Evolutionary conservation across 2,797 vertebrate genomes (phyloP).

Genomic region (Serranus cabrilla): DNA sequence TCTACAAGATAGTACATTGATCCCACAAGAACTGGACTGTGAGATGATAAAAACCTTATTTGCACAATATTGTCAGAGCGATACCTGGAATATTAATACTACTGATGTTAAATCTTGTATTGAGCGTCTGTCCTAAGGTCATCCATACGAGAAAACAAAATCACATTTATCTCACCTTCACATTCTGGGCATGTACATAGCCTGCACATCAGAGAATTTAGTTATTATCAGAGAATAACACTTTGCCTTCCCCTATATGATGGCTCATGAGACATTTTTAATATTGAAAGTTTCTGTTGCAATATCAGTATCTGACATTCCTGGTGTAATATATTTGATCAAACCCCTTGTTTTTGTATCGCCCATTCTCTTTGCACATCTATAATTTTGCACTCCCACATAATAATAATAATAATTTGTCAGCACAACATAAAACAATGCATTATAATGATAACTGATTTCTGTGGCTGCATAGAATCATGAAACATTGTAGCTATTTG

Average conservation of each 20-base stretch:
- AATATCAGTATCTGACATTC: background rate
- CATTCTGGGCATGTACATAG: background rate
- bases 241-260: background rate
- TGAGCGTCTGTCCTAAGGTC: background rate
- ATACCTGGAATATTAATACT: background rate
- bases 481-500: background rate
- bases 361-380: background rate
- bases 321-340: background rate
- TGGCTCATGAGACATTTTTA: no score
- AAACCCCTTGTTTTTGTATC: background rate
- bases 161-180: no score
- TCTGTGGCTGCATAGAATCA: no score
- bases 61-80: background rate
- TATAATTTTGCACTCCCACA: background rate
- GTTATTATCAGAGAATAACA: background rate
- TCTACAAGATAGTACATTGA: background rate
- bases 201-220: background rate
- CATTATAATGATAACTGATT: background rate
- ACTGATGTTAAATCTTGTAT: background rate
- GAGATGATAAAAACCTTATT: slow-evolving; percentile 1
- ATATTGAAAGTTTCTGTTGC: background rate
- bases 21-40: background rate
- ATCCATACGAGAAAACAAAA: background rate
- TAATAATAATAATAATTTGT: background rate
- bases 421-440: background rate